Evolutionary conservation across 2,888 invertebrate genomes (phyloP).

Genomic region (Sinhomidia bicolor): DNA sequence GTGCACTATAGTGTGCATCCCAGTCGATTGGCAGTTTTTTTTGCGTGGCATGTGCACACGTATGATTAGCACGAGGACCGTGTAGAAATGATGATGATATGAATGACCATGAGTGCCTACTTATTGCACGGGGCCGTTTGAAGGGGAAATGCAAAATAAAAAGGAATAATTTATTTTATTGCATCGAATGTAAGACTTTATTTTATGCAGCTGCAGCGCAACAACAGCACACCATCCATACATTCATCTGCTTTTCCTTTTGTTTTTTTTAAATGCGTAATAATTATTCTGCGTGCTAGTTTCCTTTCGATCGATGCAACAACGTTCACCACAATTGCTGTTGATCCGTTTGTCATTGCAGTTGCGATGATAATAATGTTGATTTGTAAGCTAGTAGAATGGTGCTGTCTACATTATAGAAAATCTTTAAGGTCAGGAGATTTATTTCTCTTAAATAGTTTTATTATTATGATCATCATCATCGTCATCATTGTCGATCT

Average conservation of each 20-base stretch:
- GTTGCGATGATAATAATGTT: neutral
- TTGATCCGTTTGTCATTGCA: neutral
- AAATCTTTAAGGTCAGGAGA: neutral
- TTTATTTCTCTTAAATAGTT: neutral
- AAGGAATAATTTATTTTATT: neutral
- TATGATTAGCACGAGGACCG: slow-evolving; percentile 3
- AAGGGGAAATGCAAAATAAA: neutral
- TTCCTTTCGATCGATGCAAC: too few species aligned
- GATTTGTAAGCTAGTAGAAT: neutral
- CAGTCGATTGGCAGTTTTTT: neutral
- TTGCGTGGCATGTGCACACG: neutral
- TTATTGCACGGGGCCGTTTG: neutral
- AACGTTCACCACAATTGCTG: neutral
- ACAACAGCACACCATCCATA: neutral
- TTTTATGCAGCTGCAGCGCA: neutral
- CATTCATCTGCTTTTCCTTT: neutral
- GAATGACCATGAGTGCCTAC: neutral
- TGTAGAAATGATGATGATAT: neutral
- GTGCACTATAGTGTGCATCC: neutral
- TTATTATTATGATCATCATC: too few species aligned
- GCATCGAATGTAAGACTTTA: neutral
- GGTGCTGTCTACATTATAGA: neutral
- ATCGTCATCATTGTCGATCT: too few species aligned
- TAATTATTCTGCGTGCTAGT: neutral
- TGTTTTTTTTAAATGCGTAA: neutral